Evolutionary conservation across 2,888 invertebrate species (phyloP).

Genomic region (Allacma fusca): DNA sequence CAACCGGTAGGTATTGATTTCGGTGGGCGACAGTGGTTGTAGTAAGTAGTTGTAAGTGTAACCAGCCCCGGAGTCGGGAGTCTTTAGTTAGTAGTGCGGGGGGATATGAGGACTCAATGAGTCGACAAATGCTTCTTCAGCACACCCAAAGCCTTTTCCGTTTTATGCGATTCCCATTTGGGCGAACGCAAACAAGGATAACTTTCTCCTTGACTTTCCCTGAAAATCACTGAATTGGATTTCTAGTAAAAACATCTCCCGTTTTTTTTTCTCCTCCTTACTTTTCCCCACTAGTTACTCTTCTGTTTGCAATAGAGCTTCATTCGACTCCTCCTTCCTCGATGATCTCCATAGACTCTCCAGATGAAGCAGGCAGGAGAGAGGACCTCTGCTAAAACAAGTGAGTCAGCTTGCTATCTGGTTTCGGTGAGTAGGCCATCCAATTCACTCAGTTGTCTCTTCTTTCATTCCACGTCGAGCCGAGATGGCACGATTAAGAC

Average conservation of each 20-base stretch:
- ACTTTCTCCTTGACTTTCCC: not conserved
- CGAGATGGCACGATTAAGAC: slow-evolving; percentile 25
- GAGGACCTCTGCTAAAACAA: slow-evolving; percentile 5
- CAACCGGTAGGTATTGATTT: not conserved
- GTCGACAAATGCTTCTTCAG: slow-evolving; percentile 9
- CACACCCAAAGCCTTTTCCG: slow-evolving; percentile 10
- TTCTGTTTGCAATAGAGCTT: not conserved
- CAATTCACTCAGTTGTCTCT: slow-evolving; percentile 32
- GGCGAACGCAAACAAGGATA: slow-evolving; percentile 36
- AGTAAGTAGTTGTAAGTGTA: too few species aligned
- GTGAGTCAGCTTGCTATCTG: slow-evolving; percentile 13
- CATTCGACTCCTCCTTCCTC: too few species aligned
- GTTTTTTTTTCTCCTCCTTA: not conserved
- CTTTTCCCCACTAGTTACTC: not conserved
- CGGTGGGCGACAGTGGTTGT: not conserved
- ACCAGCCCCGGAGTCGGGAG: too few species aligned
- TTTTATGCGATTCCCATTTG: slow-evolving; percentile 28
- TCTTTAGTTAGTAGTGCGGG: not conserved
- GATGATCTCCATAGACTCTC: too few species aligned
- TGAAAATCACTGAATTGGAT: slow-evolving; percentile 20
- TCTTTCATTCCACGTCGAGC: not conserved
- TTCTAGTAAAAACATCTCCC: slow-evolving; percentile 3
- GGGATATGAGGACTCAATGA: slow-evolving; percentile 15
- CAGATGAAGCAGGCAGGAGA: too few species aligned
- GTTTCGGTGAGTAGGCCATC: slow-evolving; percentile 6